Evolutionary conservation across 2,888 invertebrate species (phyloP).

Genomic region (Pyrgus malvae): DNA sequence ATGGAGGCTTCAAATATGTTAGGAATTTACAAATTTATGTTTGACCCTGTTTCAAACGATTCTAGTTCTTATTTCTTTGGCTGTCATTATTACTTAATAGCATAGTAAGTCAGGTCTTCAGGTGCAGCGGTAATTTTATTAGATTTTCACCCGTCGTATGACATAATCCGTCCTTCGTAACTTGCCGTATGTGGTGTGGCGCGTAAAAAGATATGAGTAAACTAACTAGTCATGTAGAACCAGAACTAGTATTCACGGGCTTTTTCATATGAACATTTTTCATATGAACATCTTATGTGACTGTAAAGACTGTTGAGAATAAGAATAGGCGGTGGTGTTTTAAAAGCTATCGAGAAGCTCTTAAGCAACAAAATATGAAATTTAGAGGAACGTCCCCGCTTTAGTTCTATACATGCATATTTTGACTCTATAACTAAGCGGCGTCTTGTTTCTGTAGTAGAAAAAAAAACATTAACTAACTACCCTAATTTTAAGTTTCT

Average conservation of each 20-base stretch:
- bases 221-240: not conserved
- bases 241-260: no score
- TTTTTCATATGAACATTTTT: no score
- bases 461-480: no score
- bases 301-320: not conserved
- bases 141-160: constrained; percentile 22
- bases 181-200: constrained; percentile 3
- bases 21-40: constrained; percentile 14
- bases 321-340: no score
- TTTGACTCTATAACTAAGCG: no score
- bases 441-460: no score
- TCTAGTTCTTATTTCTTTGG: not conserved
- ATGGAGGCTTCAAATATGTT: constrained; percentile 26
- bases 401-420: no score
- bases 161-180: constrained; percentile 23
- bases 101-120: not conserved
- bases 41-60: not conserved
- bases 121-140: constrained; percentile 26
- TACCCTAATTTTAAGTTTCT: no score
- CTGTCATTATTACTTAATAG: not conserved
- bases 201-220: constrained; percentile 5
- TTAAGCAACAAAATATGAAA: no score
- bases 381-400: no score
- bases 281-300: no score
- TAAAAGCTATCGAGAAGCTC: no score